These are phyloP conservation scores for Bergia puertoricense DNA, from an alignment of 92 coral and sea anemone genomes.

Conservation along the genomic window DNA sequence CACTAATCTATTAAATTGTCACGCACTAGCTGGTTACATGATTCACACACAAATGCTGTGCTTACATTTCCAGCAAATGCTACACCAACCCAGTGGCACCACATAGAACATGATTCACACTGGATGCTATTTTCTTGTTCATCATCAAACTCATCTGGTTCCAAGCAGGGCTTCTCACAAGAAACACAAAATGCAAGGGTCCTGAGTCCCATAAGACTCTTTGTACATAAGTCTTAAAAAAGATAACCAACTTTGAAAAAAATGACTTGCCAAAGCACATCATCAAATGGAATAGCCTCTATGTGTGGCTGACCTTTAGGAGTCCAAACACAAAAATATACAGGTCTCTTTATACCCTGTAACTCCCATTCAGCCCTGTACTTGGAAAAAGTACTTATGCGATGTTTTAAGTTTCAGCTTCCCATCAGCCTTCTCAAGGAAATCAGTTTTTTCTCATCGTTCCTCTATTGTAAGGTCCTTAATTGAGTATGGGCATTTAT, in stretches of 20 bases:
- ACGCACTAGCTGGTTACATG: too few relatives aligned
- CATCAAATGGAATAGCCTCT: constrained; percentile 46
- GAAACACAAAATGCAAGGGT: constrained; percentile 34
- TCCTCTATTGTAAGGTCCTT: constrained; percentile 28
- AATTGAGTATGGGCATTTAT: constrained; percentile 56
- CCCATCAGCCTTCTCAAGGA: constrained; percentile 40
- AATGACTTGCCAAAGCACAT: constrained; percentile 5
- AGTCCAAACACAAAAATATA: constrained; percentile 54
- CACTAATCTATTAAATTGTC: too few relatives aligned
- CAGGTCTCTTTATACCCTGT: constrained; percentile 30
- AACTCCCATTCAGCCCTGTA: constrained; percentile 59
- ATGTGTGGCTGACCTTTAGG: constrained; percentile 36
- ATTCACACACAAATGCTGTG: too few relatives aligned
- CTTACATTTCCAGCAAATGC: too few relatives aligned
- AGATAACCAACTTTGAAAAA: background rate
- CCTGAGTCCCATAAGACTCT: constrained; percentile 43
- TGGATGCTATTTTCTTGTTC: too few relatives aligned
- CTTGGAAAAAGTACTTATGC: constrained; percentile 56
- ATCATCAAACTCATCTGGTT: too few relatives aligned
- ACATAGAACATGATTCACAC: too few relatives aligned
- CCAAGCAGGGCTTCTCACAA: constrained; percentile 45
- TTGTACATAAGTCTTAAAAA: constrained; percentile 36
- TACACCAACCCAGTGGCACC: too few relatives aligned
- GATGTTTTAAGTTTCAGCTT: constrained; percentile 37
- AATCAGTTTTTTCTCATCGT: constrained; percentile 39